Evolutionary conservation across 30 jellyfish, hydroid and myxozoan species (phyloP), one percentile per base, ranked within the genome.

Genomic region (Pelagia noctiluca): DNA sequence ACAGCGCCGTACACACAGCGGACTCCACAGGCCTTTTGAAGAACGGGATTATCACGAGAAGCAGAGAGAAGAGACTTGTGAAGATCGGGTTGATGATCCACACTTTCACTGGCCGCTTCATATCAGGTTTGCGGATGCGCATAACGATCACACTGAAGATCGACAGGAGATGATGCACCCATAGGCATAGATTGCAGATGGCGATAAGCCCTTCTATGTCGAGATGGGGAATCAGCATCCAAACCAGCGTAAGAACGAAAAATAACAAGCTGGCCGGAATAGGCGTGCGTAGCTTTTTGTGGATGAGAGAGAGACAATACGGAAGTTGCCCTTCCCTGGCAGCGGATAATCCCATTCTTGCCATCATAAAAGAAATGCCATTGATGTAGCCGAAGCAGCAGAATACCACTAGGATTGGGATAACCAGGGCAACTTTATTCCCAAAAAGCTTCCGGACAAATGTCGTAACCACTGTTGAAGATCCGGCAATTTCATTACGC

Each of bases 321-420:
- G 57, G 57, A 42, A 42, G 24, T 5, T 42, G 57, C 16, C 57
- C 57, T 42, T 42, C 57, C 16, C 57, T 42, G 91, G 88, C 89
- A 18, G 95, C 94, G 19, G 97, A 70, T 31, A 88, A 60, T 1
- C 70, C n/a, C 21, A 64, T 13, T 33, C 97, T 24, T 13, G 86
- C 50, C 10, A 47, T n/a, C n/a, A 81, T 24, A 50, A 80, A 88
- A 10, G 35, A 1, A 5, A 76, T 4, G 2, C 76, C 83, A 28
- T 69, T 49, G 4, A 75, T 8, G 1, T 86, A 28, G 33, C 94
- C 84, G 35, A 80, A 62, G 35, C 90, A 80, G 0, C 90, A 88
- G n/a, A 71, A 46, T 18, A 76, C 94, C 0, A 66, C 87, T 13
- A 82, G 36, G 11, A 82, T 21, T 0, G 90, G 89, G 62, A 81